phyloP scores from a whole-genome alignment of 2,797 vertebrate species.

The Acanthopagrus latus region DNA sequence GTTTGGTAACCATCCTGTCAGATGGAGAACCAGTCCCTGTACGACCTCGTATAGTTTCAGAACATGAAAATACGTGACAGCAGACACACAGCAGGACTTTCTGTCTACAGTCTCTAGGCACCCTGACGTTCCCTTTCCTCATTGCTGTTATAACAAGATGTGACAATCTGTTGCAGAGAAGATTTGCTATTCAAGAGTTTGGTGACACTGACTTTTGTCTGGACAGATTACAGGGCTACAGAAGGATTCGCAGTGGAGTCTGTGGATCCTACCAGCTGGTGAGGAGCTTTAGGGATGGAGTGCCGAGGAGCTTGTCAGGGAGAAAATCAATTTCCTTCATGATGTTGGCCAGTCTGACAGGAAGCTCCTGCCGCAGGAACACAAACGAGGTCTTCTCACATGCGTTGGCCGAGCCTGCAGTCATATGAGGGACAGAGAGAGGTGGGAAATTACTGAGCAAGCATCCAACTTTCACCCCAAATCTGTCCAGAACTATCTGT shows the following conservation, averaged over 20 bases:
- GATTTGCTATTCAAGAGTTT: neutral
- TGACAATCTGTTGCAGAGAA: neutral
- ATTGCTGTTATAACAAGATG: neutral
- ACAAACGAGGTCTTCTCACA: constrained; percentile 98
- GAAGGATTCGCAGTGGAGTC: neutral
- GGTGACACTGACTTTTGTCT: neutral
- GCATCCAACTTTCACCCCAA: constrained; percentile 26
- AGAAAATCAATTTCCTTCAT: constrained; percentile 97
- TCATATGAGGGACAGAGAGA: constrained; percentile 57
- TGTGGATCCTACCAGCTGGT: constrained; percentile 88
- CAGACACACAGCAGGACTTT: neutral
- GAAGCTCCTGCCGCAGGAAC: constrained; percentile 96
- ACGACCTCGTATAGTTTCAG: neutral
- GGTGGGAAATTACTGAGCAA: constrained; percentile 15
- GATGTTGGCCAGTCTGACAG: constrained; percentile 97
- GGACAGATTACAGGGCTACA: neutral
- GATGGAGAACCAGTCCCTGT: neutral
- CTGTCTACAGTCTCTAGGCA: neutral
- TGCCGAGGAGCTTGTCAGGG: constrained; percentile 91
- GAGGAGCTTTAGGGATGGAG: constrained; percentile 93
- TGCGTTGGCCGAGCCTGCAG: constrained; percentile 92
- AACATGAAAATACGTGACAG: neutral
- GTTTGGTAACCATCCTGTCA: neutral
- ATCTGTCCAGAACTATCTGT: neutral
- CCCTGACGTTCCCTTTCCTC: neutral